Base-by-base conservation (phyloP, 2,113 vertebrate species). In the Ardeotis arabs region DNA sequence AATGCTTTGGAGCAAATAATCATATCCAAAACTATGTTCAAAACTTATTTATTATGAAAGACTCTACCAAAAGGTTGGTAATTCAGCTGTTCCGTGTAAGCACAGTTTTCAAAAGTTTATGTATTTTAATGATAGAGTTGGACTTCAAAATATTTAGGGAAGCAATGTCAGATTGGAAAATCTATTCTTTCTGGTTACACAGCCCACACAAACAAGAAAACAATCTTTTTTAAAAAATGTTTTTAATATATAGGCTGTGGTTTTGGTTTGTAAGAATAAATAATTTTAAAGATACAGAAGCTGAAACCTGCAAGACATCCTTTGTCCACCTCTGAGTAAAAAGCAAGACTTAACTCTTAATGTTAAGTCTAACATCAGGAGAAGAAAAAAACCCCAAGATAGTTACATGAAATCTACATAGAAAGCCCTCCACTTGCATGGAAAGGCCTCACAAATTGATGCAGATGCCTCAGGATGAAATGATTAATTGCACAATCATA, bases 401-500 rank as follows among this genome's bases (percentile, higher is more conserved):
- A 63, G 4, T 28, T 55, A 27, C 18, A 29, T 2, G n/a, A 77
- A 92, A 90, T 41, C 37, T 39, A 28, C 31, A 37, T 7, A 83
- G 49, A 81, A 85, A 85, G 15, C 22, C 28, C 15, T 49, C 22
- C 50, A 59, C 2, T 35, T 80, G 27, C 53, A 55, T 33, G 41
- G 27, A 72, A 60, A 91, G 22, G 10, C 73, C 64, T 56, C 69
- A 56, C 24, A 63, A 47, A 72, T 27, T 76, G 60, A 12, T 84
- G 79, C 33, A 72, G 69, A 81, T 84, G 31, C 45, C 53, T 75
- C 64, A 72, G 8, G 15, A 89, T 62, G 13, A 76, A 82, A 79
- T 79, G 33, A 95, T 89, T 96, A 92, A 92, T 66, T 72, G 58
- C 66, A 89, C 84, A 92, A 91, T 89, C 8, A 4, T 33, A 66